Percentiles rank a stretch among this genome's conserved stretches.
Evolutionary conservation across 1,140 invertebrate genomes (phyloP).

Genomic region (Lethrus apterus): DNA sequence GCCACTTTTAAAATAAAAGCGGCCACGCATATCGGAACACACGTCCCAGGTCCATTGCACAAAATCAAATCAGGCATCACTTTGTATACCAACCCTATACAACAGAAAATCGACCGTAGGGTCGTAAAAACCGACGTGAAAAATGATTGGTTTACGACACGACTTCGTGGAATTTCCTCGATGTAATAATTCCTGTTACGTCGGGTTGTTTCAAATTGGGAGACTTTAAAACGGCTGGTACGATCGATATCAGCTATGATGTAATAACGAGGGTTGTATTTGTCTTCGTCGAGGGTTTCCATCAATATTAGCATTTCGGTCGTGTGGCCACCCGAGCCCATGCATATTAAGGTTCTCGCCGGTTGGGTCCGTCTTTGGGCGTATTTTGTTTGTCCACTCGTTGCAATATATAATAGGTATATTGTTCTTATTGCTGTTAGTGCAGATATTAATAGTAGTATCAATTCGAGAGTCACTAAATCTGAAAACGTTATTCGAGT

Average conservation of each 20-base stretch:
- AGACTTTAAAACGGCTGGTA: slow-evolving; percentile 62
- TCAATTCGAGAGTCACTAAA: slow-evolving; percentile 31
- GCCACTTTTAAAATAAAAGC: slow-evolving; percentile 40
- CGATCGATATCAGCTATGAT: slow-evolving; percentile 71
- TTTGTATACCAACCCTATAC: slow-evolving; percentile 62
- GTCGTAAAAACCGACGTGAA: slow-evolving; percentile 72
- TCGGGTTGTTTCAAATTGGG: slow-evolving; percentile 43
- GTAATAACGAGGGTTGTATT: slow-evolving; percentile 67
- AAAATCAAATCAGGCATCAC: slow-evolving; percentile 71
- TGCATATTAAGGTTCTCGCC: slow-evolving; percentile 36
- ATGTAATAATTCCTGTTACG: slow-evolving; percentile 45
- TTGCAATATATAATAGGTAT: slow-evolving; percentile 36
- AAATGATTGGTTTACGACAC: slow-evolving; percentile 84
- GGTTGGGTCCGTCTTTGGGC: slow-evolving; percentile 23
- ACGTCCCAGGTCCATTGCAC: slow-evolving; percentile 94
- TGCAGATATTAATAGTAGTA: slow-evolving; percentile 27
- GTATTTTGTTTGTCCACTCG: slow-evolving; percentile 30
- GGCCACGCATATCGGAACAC: slow-evolving; percentile 55
- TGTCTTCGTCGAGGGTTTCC: slow-evolving; percentile 48
- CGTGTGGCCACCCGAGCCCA: slow-evolving; percentile 66
- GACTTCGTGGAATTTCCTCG: slow-evolving; percentile 67
- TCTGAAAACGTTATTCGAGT: slow-evolving; percentile 9
- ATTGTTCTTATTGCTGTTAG: slow-evolving; percentile 30
- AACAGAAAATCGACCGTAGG: slow-evolving; percentile 57
- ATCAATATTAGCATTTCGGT: slow-evolving; percentile 78